These are phyloP conservation scores for Microtus richardsoni DNA, from an alignment of 2,113 vertebrate species.

Conservation along the genomic window DNA sequence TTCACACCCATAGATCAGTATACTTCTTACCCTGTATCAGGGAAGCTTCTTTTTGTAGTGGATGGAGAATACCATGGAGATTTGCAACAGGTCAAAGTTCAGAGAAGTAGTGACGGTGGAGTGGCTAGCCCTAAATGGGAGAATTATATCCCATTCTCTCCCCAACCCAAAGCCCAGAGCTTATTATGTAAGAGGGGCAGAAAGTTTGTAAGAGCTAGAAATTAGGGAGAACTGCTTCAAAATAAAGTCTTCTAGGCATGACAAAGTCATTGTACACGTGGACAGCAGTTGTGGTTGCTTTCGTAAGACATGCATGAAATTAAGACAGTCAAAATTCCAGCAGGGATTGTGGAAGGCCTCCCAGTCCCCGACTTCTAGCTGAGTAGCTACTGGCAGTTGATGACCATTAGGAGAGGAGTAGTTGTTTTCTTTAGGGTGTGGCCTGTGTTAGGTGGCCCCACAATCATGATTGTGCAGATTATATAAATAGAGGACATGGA, in stretches of 20 bases:
- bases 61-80: not conserved
- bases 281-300: not conserved
- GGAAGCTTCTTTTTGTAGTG: not conserved
- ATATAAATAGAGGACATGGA: not conserved
- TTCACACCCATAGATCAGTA: not conserved
- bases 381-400: not conserved
- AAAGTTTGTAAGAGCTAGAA: not conserved
- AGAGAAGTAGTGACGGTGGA: not conserved
- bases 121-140: not conserved
- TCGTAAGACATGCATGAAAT: not conserved
- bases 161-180: not conserved
- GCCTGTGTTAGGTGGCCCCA: not conserved
- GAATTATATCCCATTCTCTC: not conserved
- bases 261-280: no score
- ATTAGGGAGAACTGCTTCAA: not conserved
- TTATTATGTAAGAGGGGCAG: not conserved
- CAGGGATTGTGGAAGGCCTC: not conserved
- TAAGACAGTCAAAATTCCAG: not conserved
- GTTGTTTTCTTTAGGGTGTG: not conserved
- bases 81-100: not conserved
- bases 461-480: not conserved
- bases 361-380: not conserved
- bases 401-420: not conserved
- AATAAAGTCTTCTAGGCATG: not conserved
- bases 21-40: not conserved